Evolutionary conservation across 2,797 vertebrate species (phyloP).

Genomic region (Clarias fuscus): DNA sequence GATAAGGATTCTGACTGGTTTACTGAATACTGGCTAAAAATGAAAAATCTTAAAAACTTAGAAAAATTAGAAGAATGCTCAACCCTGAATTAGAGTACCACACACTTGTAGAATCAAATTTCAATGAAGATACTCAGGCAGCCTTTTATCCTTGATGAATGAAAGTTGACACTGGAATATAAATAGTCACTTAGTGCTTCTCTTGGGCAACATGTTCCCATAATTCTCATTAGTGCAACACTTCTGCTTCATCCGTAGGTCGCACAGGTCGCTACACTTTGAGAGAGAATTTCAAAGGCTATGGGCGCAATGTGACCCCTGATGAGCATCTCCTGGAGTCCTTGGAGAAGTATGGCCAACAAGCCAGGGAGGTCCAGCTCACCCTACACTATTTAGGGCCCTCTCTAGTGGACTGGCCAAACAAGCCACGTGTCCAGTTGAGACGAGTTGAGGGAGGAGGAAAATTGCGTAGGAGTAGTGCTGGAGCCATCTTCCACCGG

Average conservation of each 20-base stretch:
- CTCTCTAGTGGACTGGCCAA: slow-evolving; percentile 55
- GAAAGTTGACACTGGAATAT: no score
- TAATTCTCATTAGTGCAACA: neutral
- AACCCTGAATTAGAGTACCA: neutral
- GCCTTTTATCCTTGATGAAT: neutral
- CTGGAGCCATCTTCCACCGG: slow-evolving; percentile 61
- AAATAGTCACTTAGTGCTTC: no score
- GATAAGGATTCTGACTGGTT: neutral
- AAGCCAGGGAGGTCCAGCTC: slow-evolving; percentile 75
- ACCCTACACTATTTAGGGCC: slow-evolving; percentile 69
- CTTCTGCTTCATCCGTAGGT: slow-evolving; percentile 60
- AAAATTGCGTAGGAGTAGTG: slow-evolving; percentile 57
- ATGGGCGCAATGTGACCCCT: slow-evolving; percentile 71
- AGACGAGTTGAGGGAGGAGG: slow-evolving; percentile 64
- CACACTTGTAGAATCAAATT: neutral
- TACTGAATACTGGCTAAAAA: neutral
- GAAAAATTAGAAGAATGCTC: neutral
- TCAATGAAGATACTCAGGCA: neutral
- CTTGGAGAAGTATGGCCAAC: slow-evolving; percentile 74
- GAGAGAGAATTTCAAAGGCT: slow-evolving; percentile 78
- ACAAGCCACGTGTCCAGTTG: slow-evolving; percentile 63
- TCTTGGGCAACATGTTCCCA: neutral
- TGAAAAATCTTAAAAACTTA: neutral
- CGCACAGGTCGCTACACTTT: slow-evolving; percentile 77
- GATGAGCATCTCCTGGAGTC: slow-evolving; percentile 72